Base-by-base conservation (phyloP, 2,113 vertebrate species). In the Thryonomys swinderianus region DNA sequence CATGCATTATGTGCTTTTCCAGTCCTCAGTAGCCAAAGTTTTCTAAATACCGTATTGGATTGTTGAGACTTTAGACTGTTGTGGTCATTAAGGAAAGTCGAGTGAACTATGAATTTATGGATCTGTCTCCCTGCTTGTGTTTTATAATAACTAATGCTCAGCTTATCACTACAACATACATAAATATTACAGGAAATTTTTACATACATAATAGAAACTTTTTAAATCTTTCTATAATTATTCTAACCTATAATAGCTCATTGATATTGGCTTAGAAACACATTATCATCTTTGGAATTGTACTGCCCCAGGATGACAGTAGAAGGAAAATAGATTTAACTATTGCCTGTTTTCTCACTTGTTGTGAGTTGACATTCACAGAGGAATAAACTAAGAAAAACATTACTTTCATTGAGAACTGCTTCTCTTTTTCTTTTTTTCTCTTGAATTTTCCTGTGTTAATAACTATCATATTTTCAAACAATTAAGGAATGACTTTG, bases 401-500 rank as follows among this genome's bases (percentile, higher is more conserved):
- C 34, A 27, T 67, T 12, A 78, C 85, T 83, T 94, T 40, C 53
- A 53, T 94, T 66, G 32, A 92, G 45, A 66, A 86, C 37, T 53
- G 1, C 9, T 86, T 95, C n/a, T 80, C 3, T 32, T 14, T 79
- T 86, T 67, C 42, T 40, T 82, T 66, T 42, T 14, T 87, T 76
- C 42, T 32, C 67, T 71, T 90, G 48, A 83, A 64, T 86, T 76
- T 55, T 85, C n/a, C 42, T 59, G 55, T 79, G 7, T 64, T 92
- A 92, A 84, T 73, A 85, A 86, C 5, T 67, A 66, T 78, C 30
- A 53, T 67, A 92, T 89, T 95, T 94, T 90, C 55, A 89, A 83
- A 83, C 59, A 89, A 61, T 64, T 79, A 87, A 62, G 51, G 25
- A 97, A 37, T 81, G 85, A 80, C 53, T 93, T 92, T 94, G 81